Evolutionary conservation across 2,113 vertebrate species (phyloP).

Genomic region (Cochlearius cochlearius): DNA sequence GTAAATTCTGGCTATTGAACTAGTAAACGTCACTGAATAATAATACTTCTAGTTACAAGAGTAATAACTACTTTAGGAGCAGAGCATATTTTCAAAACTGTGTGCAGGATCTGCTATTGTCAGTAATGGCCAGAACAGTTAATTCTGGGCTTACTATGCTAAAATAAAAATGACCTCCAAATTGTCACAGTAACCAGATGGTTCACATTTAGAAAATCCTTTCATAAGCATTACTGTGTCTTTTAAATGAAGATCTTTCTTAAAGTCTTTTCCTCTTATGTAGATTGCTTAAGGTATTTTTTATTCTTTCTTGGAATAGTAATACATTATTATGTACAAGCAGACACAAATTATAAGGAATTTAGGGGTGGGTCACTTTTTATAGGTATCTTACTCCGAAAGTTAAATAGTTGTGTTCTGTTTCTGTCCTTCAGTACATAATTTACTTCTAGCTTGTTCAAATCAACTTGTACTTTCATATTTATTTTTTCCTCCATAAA

Average conservation of each 20-base stretch:
- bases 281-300: neutral
- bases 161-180: neutral
- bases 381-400: neutral
- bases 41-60: neutral
- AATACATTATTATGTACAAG: neutral
- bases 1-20: neutral
- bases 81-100: neutral
- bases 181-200: slow-evolving; percentile 8
- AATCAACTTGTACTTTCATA: neutral
- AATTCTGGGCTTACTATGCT: neutral
- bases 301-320: neutral
- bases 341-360: neutral
- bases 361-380: neutral
- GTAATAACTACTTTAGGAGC: neutral
- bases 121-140: neutral
- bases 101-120: neutral
- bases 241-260: neutral
- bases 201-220: slow-evolving; percentile 14
- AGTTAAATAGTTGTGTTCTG: neutral
- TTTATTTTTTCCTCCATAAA: neutral
- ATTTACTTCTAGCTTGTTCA: neutral
- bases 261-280: neutral
- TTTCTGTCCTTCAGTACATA: neutral
- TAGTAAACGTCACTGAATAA: neutral
- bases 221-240: neutral